These are phyloP conservation scores for Pemphredon lugubris DNA, from an alignment of 2,888 invertebrate genomes.

Conservation along the genomic window DNA sequence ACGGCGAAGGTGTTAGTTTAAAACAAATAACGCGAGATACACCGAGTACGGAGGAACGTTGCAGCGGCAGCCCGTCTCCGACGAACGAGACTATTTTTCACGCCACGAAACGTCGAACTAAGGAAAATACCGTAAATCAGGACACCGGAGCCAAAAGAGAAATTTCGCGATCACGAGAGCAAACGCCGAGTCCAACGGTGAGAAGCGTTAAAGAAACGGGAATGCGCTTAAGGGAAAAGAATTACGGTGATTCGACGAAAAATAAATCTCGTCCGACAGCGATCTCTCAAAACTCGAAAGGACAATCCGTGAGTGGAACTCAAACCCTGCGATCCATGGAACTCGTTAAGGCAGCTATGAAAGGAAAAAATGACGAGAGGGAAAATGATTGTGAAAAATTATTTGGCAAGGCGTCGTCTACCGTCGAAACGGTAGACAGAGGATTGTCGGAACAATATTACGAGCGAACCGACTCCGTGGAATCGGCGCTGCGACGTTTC, in stretches of 20 bases:
- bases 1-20: background rate
- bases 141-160: background rate
- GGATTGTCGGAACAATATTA: slow-evolving; percentile 18
- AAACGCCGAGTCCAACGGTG: slow-evolving; percentile 2
- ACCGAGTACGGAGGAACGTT: no score
- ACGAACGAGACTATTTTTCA: slow-evolving; percentile 1
- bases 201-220: background rate
- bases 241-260: background rate
- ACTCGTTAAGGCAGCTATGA: slow-evolving; percentile 44
- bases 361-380: background rate
- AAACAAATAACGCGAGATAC: background rate
- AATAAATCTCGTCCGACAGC: slow-evolving; percentile 8
- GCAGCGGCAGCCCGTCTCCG: slow-evolving; percentile 12
- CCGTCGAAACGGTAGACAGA: background rate
- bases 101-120: slow-evolving; percentile 1
- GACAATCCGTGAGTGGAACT: background rate
- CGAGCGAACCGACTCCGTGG: slow-evolving; percentile 70
- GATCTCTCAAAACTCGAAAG: background rate
- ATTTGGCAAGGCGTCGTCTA: background rate
- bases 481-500: slow-evolving; percentile 70
- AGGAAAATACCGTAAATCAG: background rate
- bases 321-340: slow-evolving; percentile 29
- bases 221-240: background rate
- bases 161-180: background rate
- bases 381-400: background rate